A percentile compares a stretch with the other conserved stretches of the same genome.
These are phyloP conservation scores for Masticophis lateralis DNA, from an alignment of 2,797 vertebrate genomes.

Conservation along the genomic window DNA sequence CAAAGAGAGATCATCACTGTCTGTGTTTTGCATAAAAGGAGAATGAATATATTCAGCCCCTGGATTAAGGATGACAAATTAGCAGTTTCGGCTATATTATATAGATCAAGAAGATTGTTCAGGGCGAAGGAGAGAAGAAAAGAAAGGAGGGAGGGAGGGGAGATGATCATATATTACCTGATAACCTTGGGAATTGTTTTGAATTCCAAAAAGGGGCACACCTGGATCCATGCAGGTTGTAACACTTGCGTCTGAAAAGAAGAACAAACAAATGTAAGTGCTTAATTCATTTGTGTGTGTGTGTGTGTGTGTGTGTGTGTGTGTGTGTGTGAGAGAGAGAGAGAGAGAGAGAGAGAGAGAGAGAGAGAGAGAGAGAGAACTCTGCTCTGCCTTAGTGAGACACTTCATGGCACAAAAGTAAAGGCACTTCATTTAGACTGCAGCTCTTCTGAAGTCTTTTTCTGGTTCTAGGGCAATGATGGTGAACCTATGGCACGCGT, in stretches of 20 bases:
- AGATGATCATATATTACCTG: slow-evolving; percentile 75
- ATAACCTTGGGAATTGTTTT: slow-evolving; percentile 94
- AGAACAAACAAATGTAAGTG: accelerated
- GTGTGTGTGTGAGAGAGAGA: too few relatives aligned
- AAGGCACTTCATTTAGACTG: neutral
- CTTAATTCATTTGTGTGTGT: neutral
- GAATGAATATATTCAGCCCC: neutral
- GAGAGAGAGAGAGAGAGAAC: too few relatives aligned
- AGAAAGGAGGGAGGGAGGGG: too few relatives aligned
- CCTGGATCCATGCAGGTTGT: slow-evolving; percentile 90
- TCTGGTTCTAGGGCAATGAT: neutral
- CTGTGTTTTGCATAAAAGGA: neutral
- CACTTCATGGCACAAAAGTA: neutral
- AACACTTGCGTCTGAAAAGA: slow-evolving; percentile 83
- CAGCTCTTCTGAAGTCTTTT: neutral
- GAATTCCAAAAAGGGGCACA: slow-evolving; percentile 86
- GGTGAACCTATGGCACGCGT: too few relatives aligned
- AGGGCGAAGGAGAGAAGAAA: neutral
- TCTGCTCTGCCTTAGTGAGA: neutral
- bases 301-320: too few relatives aligned
- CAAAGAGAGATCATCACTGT: accelerated
- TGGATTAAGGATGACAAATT: slow-evolving; percentile 41
- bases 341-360: too few relatives aligned
- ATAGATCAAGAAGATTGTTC: neutral
- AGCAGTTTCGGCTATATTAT: neutral